These are phyloP conservation scores for Tenthredo livida DNA, from an alignment of 2,888 invertebrate genomes.

Conservation along the genomic window DNA sequence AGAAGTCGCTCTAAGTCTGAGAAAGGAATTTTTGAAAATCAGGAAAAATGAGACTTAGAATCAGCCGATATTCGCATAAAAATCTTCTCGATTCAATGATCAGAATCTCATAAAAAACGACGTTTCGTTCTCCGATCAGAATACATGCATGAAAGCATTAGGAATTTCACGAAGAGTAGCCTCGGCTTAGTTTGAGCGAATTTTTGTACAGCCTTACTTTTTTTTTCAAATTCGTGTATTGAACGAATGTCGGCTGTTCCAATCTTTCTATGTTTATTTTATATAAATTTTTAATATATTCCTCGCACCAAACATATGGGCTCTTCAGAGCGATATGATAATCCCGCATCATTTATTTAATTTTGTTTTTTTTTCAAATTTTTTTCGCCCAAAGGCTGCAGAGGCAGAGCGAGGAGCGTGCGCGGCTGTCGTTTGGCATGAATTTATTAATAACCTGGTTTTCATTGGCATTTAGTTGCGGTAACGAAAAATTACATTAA, in stretches of 20 bases:
- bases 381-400: neutral
- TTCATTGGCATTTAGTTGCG: constrained; percentile 67
- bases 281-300: neutral
- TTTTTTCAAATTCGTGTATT: neutral
- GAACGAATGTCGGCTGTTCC: neutral
- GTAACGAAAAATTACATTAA: constrained; percentile 64
- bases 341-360: neutral
- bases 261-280: neutral
- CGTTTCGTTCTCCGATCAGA: too few relatives aligned
- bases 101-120: too few relatives aligned
- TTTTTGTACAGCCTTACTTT: too few relatives aligned
- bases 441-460: constrained; percentile 73
- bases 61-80: too few relatives aligned
- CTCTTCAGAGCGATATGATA: neutral
- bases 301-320: neutral
- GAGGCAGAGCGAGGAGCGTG: neutral
- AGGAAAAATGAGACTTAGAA: too few relatives aligned
- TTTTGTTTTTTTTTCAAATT: neutral
- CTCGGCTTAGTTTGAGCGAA: too few relatives aligned
- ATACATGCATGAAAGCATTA: too few relatives aligned
- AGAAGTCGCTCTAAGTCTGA: too few relatives aligned
- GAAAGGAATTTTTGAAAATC: too few relatives aligned
- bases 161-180: too few relatives aligned
- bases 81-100: too few relatives aligned
- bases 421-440: constrained; percentile 35